Conservation (phyloP, 1,140 invertebrate genomes). For the Drosophila prosaltans region DNA sequence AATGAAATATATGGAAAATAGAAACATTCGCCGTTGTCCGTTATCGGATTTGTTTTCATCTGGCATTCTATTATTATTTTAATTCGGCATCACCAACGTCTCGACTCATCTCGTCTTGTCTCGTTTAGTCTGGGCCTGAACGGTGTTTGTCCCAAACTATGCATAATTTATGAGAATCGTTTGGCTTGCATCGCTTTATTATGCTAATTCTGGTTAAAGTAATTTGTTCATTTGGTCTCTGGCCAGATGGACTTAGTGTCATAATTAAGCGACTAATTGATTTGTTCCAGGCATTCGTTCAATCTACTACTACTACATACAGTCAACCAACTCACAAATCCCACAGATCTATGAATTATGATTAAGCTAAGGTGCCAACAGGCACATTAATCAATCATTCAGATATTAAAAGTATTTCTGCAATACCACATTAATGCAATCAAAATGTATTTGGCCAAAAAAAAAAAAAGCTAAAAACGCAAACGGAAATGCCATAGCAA, state of each 20-base stretch:
- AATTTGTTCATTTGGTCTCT: conserved; percentile 75
- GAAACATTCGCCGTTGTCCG: conserved; percentile 54
- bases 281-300: conserved; percentile 73
- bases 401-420: conserved; percentile 49
- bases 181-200: conserved; percentile 76
- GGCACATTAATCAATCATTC: conserved; percentile 73
- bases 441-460: conserved; percentile 55
- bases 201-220: conserved; percentile 66
- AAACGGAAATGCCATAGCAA: conserved; percentile 58
- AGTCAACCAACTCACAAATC: neutral
- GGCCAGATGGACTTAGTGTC: conserved; percentile 71
- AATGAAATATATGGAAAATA: conserved; percentile 76
- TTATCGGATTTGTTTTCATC: conserved; percentile 64
- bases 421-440: conserved; percentile 48
- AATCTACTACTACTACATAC: conserved; percentile 7
- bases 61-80: conserved; percentile 58
- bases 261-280: conserved; percentile 81
- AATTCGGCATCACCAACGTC: conserved; percentile 40
- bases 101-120: conserved; percentile 27
- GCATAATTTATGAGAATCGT: conserved; percentile 76
- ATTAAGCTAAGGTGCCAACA: conserved; percentile 74
- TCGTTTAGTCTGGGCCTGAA: conserved; percentile 34
- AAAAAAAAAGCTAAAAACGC: neutral
- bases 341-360: conserved; percentile 63
- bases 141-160: conserved; percentile 69